phyloP scores from a whole-genome alignment of 2,797 vertebrate genomes.

The Synaphobranchus kaupii region DNA sequence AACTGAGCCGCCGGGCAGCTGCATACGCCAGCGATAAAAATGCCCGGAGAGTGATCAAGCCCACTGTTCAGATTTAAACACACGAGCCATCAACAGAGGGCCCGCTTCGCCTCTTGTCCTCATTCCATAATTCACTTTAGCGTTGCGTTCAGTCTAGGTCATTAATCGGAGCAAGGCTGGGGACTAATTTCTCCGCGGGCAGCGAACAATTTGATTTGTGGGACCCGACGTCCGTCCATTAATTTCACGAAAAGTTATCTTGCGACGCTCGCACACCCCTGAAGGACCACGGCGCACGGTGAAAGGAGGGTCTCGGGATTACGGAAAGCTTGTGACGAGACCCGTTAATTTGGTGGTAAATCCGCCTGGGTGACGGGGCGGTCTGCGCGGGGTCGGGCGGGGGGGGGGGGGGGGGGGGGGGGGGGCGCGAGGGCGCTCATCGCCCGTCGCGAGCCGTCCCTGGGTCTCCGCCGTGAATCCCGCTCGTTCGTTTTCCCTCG shows the following conservation, averaged over 20 bases:
- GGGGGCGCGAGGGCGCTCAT: too few relatives aligned
- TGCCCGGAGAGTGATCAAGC: slow-evolving; percentile 52
- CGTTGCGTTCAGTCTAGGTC: slow-evolving; percentile 44
- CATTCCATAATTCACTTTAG: slow-evolving; percentile 51
- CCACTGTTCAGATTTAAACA: slow-evolving; percentile 55
- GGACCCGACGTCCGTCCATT: slow-evolving; percentile 48
- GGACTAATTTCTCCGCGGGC: slow-evolving; percentile 52
- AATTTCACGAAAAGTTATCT: slow-evolving; percentile 60
- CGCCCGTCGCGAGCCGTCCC: neutral
- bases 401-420: too few relatives aligned
- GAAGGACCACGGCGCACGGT: neutral
- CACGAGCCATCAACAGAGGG: slow-evolving; percentile 57
- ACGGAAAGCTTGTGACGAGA: neutral
- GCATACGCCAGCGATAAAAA: slow-evolving; percentile 61
- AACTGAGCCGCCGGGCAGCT: slow-evolving; percentile 44
- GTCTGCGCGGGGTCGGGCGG: neutral
- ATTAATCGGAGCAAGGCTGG: slow-evolving; percentile 52
- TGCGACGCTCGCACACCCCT: slow-evolving; percentile 45
- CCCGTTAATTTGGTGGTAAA: neutral
- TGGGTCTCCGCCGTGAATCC: neutral
- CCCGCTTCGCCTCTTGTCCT: neutral
- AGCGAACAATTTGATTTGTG: slow-evolving; percentile 44
- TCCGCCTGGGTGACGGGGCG: neutral
- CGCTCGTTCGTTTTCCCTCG: slow-evolving; percentile 35
- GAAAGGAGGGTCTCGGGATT: neutral